Evolutionary conservation across 2,888 invertebrate species (phyloP), one percentile per base, ranked within the genome.

Genomic region (Mesoligia furuncula): DNA sequence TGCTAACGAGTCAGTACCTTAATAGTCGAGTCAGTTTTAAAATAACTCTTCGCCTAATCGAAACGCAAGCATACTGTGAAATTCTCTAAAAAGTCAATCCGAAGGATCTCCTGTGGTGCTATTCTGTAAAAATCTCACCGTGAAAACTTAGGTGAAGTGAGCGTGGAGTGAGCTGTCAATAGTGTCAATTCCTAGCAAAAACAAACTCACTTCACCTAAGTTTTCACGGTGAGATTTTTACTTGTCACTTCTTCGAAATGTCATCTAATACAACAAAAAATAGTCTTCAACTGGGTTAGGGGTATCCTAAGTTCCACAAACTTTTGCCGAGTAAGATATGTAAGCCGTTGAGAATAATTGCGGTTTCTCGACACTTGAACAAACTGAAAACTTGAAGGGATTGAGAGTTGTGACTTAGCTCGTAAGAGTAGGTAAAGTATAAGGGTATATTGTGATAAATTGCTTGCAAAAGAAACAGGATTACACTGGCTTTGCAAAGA

Each of bases 341-440:
- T 85, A 74, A 80, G 42, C 73, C 81, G 39, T 15, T 39, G 76
- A 85, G 81, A 83, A 81, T 85, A 72, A 83, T 81, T 83, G 77
- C 76, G 83, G 83, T 72, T 48, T 31, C 62, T 45, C 57, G 31
- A 64, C 85, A 74, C 67, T 67, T 68, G 51, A 42, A 66, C 45
- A 59, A 62, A 65, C 75, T 73, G 62, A 27, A 81, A 83, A 80
- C 81, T 80, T 76, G 27, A 70, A 66, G 48, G 72, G 81, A 71
- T 80, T 80, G 74, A 74, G 85, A 81, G 64, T 83, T 74, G 36
- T 51, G 71, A 48, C 81, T 71, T 59, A 13, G 20, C 27, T 57
- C 15, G 61, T 64, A 13, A 65, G 64, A 36, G n/a, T n/a, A n/a
- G 73, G 70, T 45, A 59, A 80, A 70, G 73, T 84, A 73, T 67